Conservation (phyloP, 2,113 vertebrate species). For the Albula goreensis region DNA sequence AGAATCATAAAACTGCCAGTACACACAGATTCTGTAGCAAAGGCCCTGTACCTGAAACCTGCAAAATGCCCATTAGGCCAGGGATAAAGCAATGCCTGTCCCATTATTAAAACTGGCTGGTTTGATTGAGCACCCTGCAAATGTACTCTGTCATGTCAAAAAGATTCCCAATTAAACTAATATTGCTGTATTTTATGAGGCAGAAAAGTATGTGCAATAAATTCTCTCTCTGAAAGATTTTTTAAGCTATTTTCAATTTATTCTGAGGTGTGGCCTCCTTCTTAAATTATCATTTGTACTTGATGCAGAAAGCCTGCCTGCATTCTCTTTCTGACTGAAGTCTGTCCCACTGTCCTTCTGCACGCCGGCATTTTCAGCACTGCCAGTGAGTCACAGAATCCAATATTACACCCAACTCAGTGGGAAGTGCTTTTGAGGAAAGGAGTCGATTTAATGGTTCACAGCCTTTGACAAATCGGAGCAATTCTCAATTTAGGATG, state of each 20-base stretch:
- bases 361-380: background rate
- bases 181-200: background rate
- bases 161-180: background rate
- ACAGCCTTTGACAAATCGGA: background rate
- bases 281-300: too few relatives aligned
- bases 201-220: background rate
- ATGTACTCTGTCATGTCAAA: conserved; percentile 6
- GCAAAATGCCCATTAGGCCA: background rate
- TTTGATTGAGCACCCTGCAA: background rate
- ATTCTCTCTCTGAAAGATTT: background rate
- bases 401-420: background rate
- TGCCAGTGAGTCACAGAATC: background rate
- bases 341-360: background rate
- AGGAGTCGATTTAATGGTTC: background rate
- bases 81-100: background rate
- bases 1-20: background rate
- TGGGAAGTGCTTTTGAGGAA: background rate
- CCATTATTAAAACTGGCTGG: background rate
- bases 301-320: background rate
- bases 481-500: background rate
- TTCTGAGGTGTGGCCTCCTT: background rate
- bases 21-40: background rate
- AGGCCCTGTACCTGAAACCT: too few relatives aligned
- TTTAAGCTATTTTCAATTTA: conserved; percentile 7
- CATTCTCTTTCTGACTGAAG: background rate